Conservation (phyloP, 1,140 invertebrate species). For the Bradysia coprophila region DNA sequence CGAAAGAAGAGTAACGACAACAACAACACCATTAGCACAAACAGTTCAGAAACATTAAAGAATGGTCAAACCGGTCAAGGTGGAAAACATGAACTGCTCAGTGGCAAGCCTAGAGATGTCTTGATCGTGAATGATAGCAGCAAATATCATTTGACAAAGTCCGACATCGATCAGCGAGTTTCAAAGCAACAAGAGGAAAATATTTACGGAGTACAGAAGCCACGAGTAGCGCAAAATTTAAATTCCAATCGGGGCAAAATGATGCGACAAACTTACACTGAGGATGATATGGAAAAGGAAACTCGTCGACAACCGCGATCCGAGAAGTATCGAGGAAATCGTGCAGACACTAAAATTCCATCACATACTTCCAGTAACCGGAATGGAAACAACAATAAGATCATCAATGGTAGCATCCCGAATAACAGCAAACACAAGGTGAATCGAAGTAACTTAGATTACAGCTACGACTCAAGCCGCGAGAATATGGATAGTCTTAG, state of each 20-base stretch:
- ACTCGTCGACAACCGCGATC: background rate
- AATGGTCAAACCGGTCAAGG: background rate
- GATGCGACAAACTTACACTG: background rate
- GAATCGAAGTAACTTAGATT: slow-evolving; percentile 1
- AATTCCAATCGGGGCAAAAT: background rate
- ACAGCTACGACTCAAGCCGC: slow-evolving; percentile 8
- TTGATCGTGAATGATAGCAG: background rate
- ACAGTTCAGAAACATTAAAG: slow-evolving; percentile 24
- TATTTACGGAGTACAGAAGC: background rate
- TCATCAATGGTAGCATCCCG: no score
- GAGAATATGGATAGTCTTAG: background rate
- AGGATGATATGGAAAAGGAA: background rate
- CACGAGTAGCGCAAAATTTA: background rate
- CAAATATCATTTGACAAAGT: background rate
- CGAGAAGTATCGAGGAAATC: background rate
- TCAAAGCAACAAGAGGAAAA: background rate
- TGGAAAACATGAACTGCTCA: background rate
- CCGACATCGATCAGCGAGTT: background rate
- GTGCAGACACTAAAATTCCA: background rate
- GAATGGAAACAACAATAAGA: slow-evolving; percentile 6
- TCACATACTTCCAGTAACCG: background rate
- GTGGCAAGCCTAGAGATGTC: background rate
- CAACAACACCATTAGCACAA: slow-evolving; percentile 21
- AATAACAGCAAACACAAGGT: slow-evolving; percentile 2
- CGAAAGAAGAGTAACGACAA: background rate